Base-by-base conservation (phyloP, 2,888 invertebrate genomes). In the Chouioia cunea region DNA sequence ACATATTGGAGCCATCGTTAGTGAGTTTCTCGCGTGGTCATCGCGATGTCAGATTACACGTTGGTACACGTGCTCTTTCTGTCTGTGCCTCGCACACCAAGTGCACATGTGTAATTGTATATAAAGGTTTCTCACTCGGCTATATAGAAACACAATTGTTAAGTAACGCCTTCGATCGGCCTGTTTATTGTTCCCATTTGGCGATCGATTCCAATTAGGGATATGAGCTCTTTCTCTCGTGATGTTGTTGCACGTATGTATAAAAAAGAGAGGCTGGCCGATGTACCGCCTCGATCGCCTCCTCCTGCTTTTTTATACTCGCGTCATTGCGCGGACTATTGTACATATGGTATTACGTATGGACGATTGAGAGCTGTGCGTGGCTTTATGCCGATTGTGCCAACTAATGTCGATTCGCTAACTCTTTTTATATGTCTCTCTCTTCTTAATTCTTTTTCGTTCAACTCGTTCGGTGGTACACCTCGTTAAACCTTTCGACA, bases 1-100 rank as follows among this genome's bases (percentile, higher is more conserved):
- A 22, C 59, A 36, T 52, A 2, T 54, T n/a, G 56, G 58, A 63
- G 70, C 67, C 72, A 74, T 75, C 74, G 74, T 74, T 75, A 75
- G 73, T 65, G 65, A 56, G 57, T 65, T 73, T 75, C 60, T 75
- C 57, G 74, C 73, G 36, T 67, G 70, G 73, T 74, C 74, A 76
- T 76, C 74, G 58, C 67, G 67, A 71, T 72, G 52, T 57, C 65
- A 60, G 68, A 72, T 72, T 69, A 69, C 62, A 65, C 65, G 65
- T 65, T 57, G 23, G 22, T 57, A 46, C 57, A 15, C 23, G n/a
- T n/a, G n/a, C n/a, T n/a, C n/a, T n/a, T n/a, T n/a, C n/a, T n/a
- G n/a, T n/a, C n/a, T n/a, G n/a, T n/a, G n/a, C n/a, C n/a, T n/a
- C n/a, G n/a, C 50, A 20, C 18, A 36, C 4, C 27, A 27, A 27